These are phyloP conservation scores for Illadopsis cleaveri DNA, from an alignment of 2,113 vertebrate species.

Conservation along the genomic window DNA sequence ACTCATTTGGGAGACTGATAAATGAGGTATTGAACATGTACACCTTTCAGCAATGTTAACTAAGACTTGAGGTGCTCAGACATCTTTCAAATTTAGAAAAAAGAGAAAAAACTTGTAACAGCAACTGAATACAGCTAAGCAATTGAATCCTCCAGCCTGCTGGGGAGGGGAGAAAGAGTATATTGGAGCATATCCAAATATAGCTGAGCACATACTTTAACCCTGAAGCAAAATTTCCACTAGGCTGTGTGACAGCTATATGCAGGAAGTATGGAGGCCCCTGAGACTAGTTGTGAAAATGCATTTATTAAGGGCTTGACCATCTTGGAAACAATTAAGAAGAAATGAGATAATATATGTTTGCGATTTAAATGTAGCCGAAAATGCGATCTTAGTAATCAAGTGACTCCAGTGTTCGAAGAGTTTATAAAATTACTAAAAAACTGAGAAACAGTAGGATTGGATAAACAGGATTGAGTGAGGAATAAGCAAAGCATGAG, in stretches of 20 bases:
- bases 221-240: not conserved
- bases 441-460: not conserved
- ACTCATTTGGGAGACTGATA: not conserved
- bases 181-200: not conserved
- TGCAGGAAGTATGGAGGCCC: not conserved
- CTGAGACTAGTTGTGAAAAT: not conserved
- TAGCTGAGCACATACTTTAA: not conserved
- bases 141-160: not conserved
- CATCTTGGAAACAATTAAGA: not conserved
- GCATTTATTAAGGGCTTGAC: not conserved
- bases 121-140: not conserved
- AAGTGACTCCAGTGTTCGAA: not conserved
- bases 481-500: not conserved
- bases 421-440: not conserved
- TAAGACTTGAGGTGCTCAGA: not conserved
- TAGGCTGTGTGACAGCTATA: not conserved
- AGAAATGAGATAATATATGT: not conserved
- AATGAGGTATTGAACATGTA: not conserved
- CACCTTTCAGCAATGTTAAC: not conserved
- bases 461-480: not conserved
- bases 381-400: not conserved
- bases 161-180: not conserved
- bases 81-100: not conserved
- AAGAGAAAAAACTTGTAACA: not conserved
- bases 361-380: not conserved